Evolutionary conservation across 2,113 vertebrate genomes (phyloP).

Genomic region (Gymnorhina tibicen): DNA sequence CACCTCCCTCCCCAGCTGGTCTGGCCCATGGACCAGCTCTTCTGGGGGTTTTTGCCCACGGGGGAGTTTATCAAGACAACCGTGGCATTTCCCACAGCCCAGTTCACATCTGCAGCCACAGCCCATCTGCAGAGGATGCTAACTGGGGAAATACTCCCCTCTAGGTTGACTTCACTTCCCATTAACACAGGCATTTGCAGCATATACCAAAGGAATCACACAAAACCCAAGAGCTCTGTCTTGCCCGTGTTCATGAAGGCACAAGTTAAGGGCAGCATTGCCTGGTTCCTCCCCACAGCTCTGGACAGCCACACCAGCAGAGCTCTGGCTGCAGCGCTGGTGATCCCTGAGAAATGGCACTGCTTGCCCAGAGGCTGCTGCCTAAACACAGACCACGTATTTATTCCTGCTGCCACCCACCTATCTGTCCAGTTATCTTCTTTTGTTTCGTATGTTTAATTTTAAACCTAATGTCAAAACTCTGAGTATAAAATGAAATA

Average conservation of each 20-base stretch:
- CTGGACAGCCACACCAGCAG: neutral
- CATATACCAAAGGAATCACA: neutral
- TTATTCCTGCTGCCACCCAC: neutral
- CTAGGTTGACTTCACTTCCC: neutral
- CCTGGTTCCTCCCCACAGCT: neutral
- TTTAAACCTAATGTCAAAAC: constrained; percentile 60
- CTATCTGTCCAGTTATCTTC: constrained; percentile 45
- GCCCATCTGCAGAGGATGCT: neutral
- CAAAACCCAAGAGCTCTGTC: neutral
- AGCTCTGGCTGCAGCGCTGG: neutral
- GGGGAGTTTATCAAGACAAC: neutral
- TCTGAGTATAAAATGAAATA: constrained; percentile 70
- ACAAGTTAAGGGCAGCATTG: neutral
- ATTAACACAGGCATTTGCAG: rapidly evolving
- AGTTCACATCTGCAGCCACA: neutral
- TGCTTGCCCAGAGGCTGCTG: neutral
- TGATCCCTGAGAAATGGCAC: neutral
- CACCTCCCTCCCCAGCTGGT: neutral
- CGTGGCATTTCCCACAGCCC: neutral
- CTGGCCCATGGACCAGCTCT: neutral
- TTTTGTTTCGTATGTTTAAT: constrained; percentile 62
- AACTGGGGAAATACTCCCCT: neutral
- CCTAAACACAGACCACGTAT: neutral
- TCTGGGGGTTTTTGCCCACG: neutral
- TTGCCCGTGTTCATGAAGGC: neutral